Evolutionary conservation across 2,113 vertebrate genomes (phyloP), one percentile per base, ranked within the genome.

Genomic region (Aegithalos caudatus): DNA sequence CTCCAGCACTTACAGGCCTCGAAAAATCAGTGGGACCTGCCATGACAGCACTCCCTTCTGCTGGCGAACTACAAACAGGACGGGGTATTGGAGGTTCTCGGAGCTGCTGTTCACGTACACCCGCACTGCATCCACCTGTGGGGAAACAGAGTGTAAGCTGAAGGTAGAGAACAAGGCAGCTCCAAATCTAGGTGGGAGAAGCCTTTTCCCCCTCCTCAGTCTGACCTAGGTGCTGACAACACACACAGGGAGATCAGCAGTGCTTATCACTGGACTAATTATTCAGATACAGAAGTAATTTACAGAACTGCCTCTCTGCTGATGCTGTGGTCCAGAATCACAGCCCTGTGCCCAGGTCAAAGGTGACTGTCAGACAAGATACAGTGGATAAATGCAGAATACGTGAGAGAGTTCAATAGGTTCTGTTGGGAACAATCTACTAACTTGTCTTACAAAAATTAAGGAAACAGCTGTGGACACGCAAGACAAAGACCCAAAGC

Each of bases 1-100:
- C 70, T 90, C 28, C n/a, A 42, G 27, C 50, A 98, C 98, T 98
- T 90, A 98, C 98, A 98, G 95, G 95, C 98, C 98, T 95, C 98
- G 97, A 86, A 98, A 98, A 91, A 98, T 97, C 22, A 98, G 97
- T 2, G 98, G 98, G 24, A 98, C 97, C 86, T 98, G 98, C 98
- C 98, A 98, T 0, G 98, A 98, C 7, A 98, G 81, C 51, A 98
- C 98, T 51, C 95, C 98, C 69, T 98, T 98, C 97, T 98, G 98
- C 27, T 98, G 98, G 27, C 98, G 98, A 62, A 98, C 98, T 15
- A 98, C 98, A 8, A 98, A 98, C 14, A 98, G 95, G 16, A 98
- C 96, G 0, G 98, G 98, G 66, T 98, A 98, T 13, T 94, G 93
- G 8, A 98, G 96, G 86, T 98, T 97, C 90, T 98, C 97, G 0